These are phyloP conservation scores for Alcedo atthis DNA, from an alignment of 2,797 vertebrate species.

Conservation along the genomic window DNA sequence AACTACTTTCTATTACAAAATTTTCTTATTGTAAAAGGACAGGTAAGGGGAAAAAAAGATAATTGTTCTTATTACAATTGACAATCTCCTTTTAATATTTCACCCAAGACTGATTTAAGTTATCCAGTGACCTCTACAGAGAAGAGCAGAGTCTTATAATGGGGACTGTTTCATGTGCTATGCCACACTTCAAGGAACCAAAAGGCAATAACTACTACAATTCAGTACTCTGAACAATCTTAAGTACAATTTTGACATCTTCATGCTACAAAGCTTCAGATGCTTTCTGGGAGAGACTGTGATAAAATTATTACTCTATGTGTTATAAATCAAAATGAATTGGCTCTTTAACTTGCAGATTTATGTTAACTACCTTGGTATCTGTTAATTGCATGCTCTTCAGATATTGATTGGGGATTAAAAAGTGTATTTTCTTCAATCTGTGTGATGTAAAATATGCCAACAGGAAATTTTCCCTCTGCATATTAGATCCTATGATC, in stretches of 20 bases:
- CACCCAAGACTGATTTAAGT: conserved; percentile 65
- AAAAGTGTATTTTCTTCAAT: conserved; percentile 77
- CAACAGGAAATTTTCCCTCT: conserved; percentile 73
- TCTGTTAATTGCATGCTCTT: conserved; percentile 76
- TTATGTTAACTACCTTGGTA: conserved; percentile 78
- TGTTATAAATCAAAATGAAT: conserved; percentile 77
- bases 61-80: conserved; percentile 46
- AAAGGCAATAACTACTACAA: conserved; percentile 53
- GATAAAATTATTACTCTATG: conserved; percentile 69
- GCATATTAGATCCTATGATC: conserved; percentile 74
- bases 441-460: conserved; percentile 76
- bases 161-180: conserved; percentile 30
- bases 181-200: conserved; percentile 51
- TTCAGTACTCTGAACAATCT: conserved; percentile 44
- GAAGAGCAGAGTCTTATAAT: conserved; percentile 52
- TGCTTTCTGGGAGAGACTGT: conserved; percentile 59
- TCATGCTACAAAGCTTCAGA: conserved; percentile 61
- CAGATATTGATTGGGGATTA: conserved; percentile 80
- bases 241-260: conserved; percentile 67
- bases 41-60: not conserved
- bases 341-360: conserved; percentile 79
- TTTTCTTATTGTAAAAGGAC: conserved; percentile 63
- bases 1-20: conserved; percentile 58
- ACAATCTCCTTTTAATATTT: conserved; percentile 74
- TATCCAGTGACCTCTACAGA: conserved; percentile 58